These are phyloP conservation scores for Apis dorsata DNA, from an alignment of 1,140 invertebrate genomes.

Conservation along the genomic window DNA sequence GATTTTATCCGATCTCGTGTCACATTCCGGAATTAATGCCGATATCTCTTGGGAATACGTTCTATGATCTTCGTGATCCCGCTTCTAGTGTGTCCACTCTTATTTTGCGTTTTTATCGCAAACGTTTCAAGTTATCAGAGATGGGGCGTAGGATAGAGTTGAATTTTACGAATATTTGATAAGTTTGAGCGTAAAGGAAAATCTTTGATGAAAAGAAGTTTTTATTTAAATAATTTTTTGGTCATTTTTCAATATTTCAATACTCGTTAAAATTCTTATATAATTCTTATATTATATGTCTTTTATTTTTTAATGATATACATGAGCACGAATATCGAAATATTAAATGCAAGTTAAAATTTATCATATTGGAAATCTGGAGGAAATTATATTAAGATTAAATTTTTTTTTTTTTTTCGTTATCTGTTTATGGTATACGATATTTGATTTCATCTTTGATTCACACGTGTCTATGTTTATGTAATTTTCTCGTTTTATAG, in stretches of 20 bases:
- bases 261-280: too few relatives aligned
- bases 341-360: too few relatives aligned
- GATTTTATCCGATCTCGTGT: neutral
- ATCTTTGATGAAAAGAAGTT: too few relatives aligned
- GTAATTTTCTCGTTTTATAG: neutral
- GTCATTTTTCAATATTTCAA: too few relatives aligned
- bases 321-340: too few relatives aligned
- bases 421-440: neutral
- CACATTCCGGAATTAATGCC: neutral
- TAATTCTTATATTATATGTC: too few relatives aligned
- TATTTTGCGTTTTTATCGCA: neutral
- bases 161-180: too few relatives aligned
- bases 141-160: too few relatives aligned
- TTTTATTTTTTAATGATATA: too few relatives aligned
- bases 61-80: neutral
- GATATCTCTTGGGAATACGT: neutral
- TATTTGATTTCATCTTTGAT: neutral
- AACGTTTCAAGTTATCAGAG: neutral
- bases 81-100: neutral
- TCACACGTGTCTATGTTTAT: neutral
- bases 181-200: too few relatives aligned
- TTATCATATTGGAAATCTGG: too few relatives aligned
- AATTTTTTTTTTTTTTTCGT: neutral
- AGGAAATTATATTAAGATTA: neutral
- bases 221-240: too few relatives aligned